These are phyloP conservation scores for Dendrolimus pini DNA, from an alignment of 2,888 invertebrate genomes.

Conservation along the genomic window DNA sequence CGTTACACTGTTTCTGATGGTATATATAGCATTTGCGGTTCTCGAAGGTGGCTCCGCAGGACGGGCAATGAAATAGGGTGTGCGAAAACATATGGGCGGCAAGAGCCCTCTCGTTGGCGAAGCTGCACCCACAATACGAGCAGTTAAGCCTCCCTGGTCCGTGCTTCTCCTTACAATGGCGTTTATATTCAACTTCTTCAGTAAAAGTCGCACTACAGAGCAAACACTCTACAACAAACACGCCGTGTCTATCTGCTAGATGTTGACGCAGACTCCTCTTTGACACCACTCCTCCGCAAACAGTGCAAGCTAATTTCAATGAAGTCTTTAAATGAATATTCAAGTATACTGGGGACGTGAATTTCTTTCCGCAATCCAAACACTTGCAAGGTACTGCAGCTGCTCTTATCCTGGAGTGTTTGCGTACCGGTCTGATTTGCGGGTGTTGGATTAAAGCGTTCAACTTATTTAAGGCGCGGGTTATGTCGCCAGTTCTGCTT, in stretches of 20 bases:
- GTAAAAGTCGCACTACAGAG: conserved; percentile 40
- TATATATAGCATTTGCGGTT: conserved; percentile 48
- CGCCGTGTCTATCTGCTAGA: conserved; percentile 27
- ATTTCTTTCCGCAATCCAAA: conserved; percentile 40
- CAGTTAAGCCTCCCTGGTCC: conserved; percentile 26
- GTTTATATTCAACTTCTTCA: conserved; percentile 11
- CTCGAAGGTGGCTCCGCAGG: conserved; percentile 43
- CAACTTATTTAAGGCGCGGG: conserved; percentile 25
- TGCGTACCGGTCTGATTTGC: conserved; percentile 5
- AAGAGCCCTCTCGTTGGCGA: conserved; percentile 37
- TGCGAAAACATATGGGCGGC: conserved; percentile 47
- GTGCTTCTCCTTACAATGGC: conserved; percentile 31
- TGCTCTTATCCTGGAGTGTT: conserved; percentile 1
- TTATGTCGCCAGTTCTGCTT: conserved; percentile 13
- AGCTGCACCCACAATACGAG: conserved; percentile 39
- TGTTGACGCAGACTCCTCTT: conserved; percentile 39
- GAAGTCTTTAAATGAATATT: conserved; percentile 46
- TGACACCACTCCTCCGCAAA: conserved; percentile 32
- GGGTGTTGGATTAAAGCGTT: conserved; percentile 18
- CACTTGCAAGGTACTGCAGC: conserved; percentile 22
- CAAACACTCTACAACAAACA: conserved; percentile 24
- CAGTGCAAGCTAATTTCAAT: conserved; percentile 31
- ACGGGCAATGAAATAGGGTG: conserved; percentile 41
- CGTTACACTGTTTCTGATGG: conserved; percentile 37
- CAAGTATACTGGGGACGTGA: conserved; percentile 26